Conservation (phyloP, 2,113 vertebrate species). For the Agelaius phoeniceus region DNA sequence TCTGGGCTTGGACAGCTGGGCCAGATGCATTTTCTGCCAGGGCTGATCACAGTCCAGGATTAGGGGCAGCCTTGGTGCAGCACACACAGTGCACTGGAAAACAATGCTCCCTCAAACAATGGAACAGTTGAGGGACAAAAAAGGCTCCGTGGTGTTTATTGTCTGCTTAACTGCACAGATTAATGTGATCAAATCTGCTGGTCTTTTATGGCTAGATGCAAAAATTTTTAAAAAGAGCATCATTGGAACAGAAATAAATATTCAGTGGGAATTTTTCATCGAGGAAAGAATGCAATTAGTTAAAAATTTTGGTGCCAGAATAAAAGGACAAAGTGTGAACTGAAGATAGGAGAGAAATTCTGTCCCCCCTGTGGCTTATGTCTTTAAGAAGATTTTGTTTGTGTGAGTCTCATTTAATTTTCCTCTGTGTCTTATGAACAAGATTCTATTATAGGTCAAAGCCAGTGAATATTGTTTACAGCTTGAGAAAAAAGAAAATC, state of each 20-base stretch:
- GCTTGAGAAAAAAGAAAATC: slow-evolving; percentile 15
- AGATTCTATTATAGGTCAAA: slow-evolving; percentile 1
- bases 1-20: background rate
- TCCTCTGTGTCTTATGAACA: background rate
- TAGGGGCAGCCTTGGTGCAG: background rate
- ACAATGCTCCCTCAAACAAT: background rate
- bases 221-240: background rate
- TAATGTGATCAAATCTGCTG: background rate
- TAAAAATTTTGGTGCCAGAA: background rate
- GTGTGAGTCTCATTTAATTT: slow-evolving; percentile 21
- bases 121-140: background rate
- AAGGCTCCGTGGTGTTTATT: background rate
- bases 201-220: background rate
- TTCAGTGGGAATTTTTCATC: background rate
- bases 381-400: slow-evolving; percentile 32
- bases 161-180: background rate
- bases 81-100: background rate
- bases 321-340: slow-evolving; percentile 9
- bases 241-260: background rate
- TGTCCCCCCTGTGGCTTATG: background rate
- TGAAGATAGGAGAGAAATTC: background rate
- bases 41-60: background rate
- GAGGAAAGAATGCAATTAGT: background rate
- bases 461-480: background rate
- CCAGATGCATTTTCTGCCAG: background rate